Conservation (phyloP, 2,113 vertebrate genomes). For the Alligator mississippiensis region DNA sequence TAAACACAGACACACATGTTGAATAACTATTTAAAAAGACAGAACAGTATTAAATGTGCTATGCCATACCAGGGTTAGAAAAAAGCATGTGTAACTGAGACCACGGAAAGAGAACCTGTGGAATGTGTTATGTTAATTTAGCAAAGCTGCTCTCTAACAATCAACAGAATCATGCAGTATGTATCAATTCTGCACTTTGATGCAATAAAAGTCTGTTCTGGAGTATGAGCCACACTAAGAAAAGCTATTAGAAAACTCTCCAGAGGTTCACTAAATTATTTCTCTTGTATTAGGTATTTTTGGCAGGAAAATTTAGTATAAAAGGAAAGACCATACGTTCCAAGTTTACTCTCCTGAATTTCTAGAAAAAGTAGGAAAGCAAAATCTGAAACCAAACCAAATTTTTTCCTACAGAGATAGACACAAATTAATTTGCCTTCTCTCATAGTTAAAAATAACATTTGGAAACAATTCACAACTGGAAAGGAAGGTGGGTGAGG, state of each 20-base stretch:
- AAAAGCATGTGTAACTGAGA: constrained; percentile 49
- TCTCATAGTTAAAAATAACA: not conserved
- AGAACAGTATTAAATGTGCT: constrained; percentile 15
- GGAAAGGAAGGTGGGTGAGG: constrained; percentile 1
- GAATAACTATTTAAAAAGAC: constrained; percentile 52
- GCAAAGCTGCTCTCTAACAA: constrained; percentile 55
- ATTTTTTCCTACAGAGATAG: not conserved
- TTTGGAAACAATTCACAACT: constrained; percentile 59
- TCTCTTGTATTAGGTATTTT: not conserved
- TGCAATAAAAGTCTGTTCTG: constrained; percentile 47
- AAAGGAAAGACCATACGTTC: constrained; percentile 7
- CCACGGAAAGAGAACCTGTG: constrained; percentile 64
- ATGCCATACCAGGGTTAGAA: constrained; percentile 27
- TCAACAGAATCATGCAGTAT: constrained; percentile 43
- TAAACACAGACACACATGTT: constrained; percentile 43
- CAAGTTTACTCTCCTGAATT: not conserved
- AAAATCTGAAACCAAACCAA: not conserved
- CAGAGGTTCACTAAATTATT: constrained; percentile 13
- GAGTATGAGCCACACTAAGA: constrained; percentile 32
- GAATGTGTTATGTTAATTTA: constrained; percentile 56
- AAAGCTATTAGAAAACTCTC: constrained; percentile 50
- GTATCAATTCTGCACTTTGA: constrained; percentile 48
- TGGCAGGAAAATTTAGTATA: constrained; percentile 37
- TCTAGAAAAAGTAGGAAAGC: not conserved
- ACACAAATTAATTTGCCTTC: not conserved